These are phyloP conservation scores for Drosophila leonis DNA, from an alignment of 2,888 invertebrate species.

Conservation along the genomic window DNA sequence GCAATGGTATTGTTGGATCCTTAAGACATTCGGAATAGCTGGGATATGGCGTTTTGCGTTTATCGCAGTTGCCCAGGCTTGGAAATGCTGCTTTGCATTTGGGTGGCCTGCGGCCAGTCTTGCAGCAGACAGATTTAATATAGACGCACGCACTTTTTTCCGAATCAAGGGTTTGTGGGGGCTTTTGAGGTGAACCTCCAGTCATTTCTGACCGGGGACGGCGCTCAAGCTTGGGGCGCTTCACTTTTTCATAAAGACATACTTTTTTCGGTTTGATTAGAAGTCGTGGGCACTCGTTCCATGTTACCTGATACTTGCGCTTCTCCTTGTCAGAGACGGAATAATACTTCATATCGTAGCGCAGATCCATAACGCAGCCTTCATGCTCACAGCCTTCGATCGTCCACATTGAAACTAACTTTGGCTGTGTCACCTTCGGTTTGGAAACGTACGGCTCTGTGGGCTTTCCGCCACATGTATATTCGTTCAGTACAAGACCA, in stretches of 20 bases:
- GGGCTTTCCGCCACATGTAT: slow-evolving; percentile 20
- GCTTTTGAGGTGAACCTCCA: not conserved
- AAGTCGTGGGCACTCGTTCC: slow-evolving; percentile 65
- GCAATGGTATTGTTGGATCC: slow-evolving; percentile 2
- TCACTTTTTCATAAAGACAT: slow-evolving; percentile 38
- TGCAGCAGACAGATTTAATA: slow-evolving; percentile 47
- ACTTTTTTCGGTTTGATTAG: slow-evolving; percentile 51
- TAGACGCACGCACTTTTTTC: slow-evolving; percentile 25
- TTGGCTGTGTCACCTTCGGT: not conserved
- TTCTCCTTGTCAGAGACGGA: slow-evolving; percentile 53
- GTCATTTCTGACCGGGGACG: slow-evolving; percentile 8
- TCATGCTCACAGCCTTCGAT: slow-evolving; percentile 24
- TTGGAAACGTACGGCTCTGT: not conserved
- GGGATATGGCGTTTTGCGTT: slow-evolving; percentile 57
- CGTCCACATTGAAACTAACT: slow-evolving; percentile 45
- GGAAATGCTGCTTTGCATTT: slow-evolving; percentile 34
- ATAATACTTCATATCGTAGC: slow-evolving; percentile 67
- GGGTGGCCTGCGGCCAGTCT: slow-evolving; percentile 51
- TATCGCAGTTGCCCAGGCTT: slow-evolving; percentile 33
- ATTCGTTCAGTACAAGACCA: slow-evolving; percentile 19
- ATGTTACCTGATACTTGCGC: slow-evolving; percentile 69
- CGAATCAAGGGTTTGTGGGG: not conserved
- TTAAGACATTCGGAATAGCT: slow-evolving; percentile 66
- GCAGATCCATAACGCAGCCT: slow-evolving; percentile 34
- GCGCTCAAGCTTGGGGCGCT: slow-evolving; percentile 32